These are phyloP conservation scores for Apteryx owenii DNA, from an alignment of 2,113 vertebrate species.

Conservation along the genomic window DNA sequence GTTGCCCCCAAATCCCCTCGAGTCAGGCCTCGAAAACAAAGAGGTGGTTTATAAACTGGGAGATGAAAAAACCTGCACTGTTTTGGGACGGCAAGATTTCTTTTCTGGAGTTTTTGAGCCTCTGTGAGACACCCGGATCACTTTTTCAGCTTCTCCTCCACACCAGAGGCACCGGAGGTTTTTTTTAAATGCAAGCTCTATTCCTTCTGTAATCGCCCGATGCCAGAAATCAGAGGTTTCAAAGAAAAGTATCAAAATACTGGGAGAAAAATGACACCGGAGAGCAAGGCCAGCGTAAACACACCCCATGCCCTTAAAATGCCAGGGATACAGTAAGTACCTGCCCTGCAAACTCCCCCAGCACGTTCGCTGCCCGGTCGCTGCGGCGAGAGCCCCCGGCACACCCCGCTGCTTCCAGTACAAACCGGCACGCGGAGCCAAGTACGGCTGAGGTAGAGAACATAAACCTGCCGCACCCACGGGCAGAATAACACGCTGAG, in stretches of 20 bases:
- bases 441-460: not conserved
- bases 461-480: not conserved
- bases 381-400: not conserved
- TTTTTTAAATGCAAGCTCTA: not conserved
- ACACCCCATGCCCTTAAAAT: not conserved
- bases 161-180: not conserved
- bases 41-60: not conserved
- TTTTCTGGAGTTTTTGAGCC: not conserved
- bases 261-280: not conserved
- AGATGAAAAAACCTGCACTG: not conserved
- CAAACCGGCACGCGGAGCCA: not conserved
- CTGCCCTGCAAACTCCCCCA: not conserved
- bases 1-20: not conserved
- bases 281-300: not conserved
- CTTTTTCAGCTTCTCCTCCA: not conserved
- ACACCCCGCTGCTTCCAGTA: not conserved
- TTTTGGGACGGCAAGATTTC: not conserved
- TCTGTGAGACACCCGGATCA: not conserved
- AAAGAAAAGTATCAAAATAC: not conserved
- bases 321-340: accelerated
- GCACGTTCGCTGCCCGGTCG: not conserved
- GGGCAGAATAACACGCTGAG: not conserved
- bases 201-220: not conserved
- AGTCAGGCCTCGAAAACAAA: not conserved
- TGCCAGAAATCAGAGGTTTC: not conserved